Base-by-base conservation (phyloP, 2,113 vertebrate genomes). In the Nettapus auritus region DNA sequence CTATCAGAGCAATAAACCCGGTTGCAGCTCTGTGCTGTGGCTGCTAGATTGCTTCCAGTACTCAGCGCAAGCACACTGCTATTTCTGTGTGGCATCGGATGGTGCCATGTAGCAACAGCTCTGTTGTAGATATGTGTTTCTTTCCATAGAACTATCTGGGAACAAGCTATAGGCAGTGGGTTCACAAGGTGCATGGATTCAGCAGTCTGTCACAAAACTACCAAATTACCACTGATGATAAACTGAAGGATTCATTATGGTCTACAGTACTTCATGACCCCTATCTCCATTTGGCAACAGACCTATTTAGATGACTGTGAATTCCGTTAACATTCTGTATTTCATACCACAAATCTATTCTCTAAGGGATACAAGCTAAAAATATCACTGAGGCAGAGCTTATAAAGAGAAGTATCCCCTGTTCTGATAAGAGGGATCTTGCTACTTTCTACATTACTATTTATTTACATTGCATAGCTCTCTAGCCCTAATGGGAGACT, bases 361-460 rank as follows among this genome's bases (percentile, higher is more conserved):
- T 88, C 56, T 38, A 46, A 81, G 13, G 55, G 13, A 68, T 23
- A 66, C 31, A 80, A 33, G 40, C 68, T 63, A 83, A 91, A 95
- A 88, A 81, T 71, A 59, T 74, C 83, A 64, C 68, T 68, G 60
- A 90, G 48, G n/a, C 56, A 71, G 60, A 82, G 53, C 73, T 93
- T 31, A 33, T 46, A 88, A 86, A 57, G 40, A 83, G 82, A 88
- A 2, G 1, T 22, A 76, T 69, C 19, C 28, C 33, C 28, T 46
- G 13, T 42, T 91, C 67, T 67, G 50, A 34, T 88, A 62, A 70
- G 63, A 36, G 26, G 78, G 80, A 44, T 79, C 34, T 68, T 57
- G 34, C 34, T 46, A 6, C 62, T 17, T n/a, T 79, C 60, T 68
- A 0, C 56, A 36, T 88, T 78, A 57, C 71, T 77, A 46, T 90